These are phyloP conservation scores for Hyppa rectilinea DNA, from an alignment of 2,888 invertebrate genomes.

Conservation along the genomic window DNA sequence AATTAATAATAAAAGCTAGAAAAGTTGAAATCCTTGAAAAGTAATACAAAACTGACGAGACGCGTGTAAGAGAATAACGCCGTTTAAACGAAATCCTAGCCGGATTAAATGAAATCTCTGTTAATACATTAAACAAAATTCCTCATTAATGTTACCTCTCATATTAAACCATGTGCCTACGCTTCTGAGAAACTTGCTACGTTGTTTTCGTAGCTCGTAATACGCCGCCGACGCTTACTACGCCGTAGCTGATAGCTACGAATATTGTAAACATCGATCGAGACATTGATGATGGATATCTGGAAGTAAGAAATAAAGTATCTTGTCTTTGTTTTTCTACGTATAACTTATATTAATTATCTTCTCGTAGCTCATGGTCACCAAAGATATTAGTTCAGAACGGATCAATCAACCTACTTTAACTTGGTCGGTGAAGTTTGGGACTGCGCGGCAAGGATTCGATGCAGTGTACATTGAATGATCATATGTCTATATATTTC, in stretches of 20 bases:
- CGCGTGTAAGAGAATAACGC: neutral
- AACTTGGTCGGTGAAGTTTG: constrained; percentile 17
- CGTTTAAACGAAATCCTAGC: neutral
- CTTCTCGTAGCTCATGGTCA: constrained; percentile 18
- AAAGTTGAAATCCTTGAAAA: no score
- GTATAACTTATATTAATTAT: constrained; percentile 46
- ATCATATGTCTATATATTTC: constrained; percentile 21
- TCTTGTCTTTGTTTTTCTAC: constrained; percentile 26
- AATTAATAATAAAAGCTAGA: no score
- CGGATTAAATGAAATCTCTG: neutral
- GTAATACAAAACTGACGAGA: neutral
- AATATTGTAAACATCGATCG: constrained; percentile 42
- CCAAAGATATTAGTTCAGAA: constrained; percentile 35
- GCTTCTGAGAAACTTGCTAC: constrained; percentile 22
- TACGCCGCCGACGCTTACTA: constrained; percentile 60
- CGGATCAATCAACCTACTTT: constrained; percentile 41
- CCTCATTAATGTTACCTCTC: neutral
- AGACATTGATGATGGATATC: constrained; percentile 45
- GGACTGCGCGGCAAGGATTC: constrained; percentile 30
- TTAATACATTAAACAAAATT: neutral
- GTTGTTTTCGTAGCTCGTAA: constrained; percentile 55
- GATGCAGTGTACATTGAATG: constrained; percentile 14
- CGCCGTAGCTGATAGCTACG: constrained; percentile 68
- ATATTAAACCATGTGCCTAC: neutral
- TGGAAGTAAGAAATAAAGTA: constrained; percentile 41